These are phyloP conservation scores for Drosophila limbata DNA, from an alignment of 2,888 invertebrate genomes.

Conservation along the genomic window DNA sequence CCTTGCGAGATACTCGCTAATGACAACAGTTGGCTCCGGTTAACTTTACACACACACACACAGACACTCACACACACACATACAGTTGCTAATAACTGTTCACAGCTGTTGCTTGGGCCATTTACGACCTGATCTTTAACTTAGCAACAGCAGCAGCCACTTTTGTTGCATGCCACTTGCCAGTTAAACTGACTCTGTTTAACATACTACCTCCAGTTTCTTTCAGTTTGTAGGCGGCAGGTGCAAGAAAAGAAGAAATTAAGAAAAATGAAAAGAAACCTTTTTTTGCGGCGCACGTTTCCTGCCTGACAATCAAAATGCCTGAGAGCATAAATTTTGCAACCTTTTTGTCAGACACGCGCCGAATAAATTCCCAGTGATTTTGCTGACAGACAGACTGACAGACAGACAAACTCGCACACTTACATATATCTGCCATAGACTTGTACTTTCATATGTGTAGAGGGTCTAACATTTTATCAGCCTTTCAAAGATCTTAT, in stretches of 20 bases:
- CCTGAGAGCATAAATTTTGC: constrained; percentile 45
- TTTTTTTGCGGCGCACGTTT: constrained; percentile 54
- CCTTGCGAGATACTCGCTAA: constrained; percentile 58
- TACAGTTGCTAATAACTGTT: constrained; percentile 55
- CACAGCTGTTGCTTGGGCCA: constrained; percentile 55
- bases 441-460: constrained; percentile 4
- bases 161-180: constrained; percentile 59
- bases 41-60: constrained; percentile 23
- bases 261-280: constrained; percentile 31
- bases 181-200: constrained; percentile 40
- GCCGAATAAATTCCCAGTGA: constrained; percentile 48
- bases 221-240: constrained; percentile 69
- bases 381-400: constrained; percentile 21
- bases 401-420: constrained; percentile 1
- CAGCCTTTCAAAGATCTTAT: constrained; percentile 60
- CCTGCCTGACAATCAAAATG: constrained; percentile 71
- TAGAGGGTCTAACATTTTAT: constrained; percentile 27
- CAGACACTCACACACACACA: constrained; percentile 14
- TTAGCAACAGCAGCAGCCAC: constrained; percentile 21
- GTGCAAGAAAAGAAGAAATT: constrained; percentile 55
- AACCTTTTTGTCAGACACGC: constrained; percentile 58
- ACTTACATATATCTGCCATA: neutral
- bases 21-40: constrained; percentile 69
- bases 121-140: constrained; percentile 50
- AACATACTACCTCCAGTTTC: constrained; percentile 14